phyloP scores from a whole-genome alignment of 2,797 vertebrate species.

The Poeciliopsis presidionis region DNA sequence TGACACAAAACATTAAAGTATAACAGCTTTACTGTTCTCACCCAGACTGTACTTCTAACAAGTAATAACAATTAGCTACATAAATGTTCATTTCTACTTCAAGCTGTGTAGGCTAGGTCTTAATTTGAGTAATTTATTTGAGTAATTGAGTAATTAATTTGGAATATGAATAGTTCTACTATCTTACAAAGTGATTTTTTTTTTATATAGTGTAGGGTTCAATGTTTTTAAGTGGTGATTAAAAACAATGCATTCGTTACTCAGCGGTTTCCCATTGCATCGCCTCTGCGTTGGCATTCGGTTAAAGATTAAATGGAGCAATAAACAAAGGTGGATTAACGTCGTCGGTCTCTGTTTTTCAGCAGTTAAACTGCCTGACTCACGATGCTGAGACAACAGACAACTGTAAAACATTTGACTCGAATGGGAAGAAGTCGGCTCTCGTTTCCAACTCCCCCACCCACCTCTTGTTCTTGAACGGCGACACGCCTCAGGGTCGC shows the following conservation, averaged over 20 bases:
- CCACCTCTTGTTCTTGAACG: neutral
- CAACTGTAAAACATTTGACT: neutral
- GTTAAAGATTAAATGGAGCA: neutral
- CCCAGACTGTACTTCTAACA: neutral
- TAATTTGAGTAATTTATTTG: neutral
- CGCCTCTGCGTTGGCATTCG: neutral
- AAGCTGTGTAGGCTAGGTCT: neutral
- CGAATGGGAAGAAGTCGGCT: conserved; percentile 20
- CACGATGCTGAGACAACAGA: neutral
- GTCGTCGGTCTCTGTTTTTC: neutral
- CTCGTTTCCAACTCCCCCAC: conserved; percentile 4
- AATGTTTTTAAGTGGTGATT: neutral
- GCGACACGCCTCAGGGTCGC: conserved; percentile 20
- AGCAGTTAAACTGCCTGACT: neutral
- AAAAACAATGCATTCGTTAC: neutral
- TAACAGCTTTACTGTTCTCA: neutral
- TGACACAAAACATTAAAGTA: neutral
- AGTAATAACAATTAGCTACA: neutral
- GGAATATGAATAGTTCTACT: neutral
- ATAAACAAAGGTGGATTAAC: neutral
- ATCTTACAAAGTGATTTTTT: neutral
- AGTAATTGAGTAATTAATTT: too few relatives aligned
- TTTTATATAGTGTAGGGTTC: neutral
- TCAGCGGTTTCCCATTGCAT: neutral
- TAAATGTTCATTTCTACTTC: neutral